Percentiles rank a stretch among this genome's conserved stretches.
Conservation (phyloP, 2,113 vertebrate species). For the Tragulus kanchil region DNA sequence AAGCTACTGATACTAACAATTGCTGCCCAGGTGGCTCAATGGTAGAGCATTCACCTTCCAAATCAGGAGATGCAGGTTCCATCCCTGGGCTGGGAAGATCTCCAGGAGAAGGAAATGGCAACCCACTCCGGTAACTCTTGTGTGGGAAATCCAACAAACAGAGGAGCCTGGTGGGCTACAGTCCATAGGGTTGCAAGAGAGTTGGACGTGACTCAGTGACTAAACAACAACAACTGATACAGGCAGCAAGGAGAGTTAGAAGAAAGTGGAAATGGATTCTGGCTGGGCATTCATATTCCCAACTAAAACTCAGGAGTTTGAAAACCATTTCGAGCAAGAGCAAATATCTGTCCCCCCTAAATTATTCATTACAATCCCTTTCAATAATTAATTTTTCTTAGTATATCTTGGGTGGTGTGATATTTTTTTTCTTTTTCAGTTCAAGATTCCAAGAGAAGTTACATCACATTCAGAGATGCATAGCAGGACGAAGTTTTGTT, state of each 20-base stretch:
- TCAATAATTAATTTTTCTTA: neutral
- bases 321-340: neutral
- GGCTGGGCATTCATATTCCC: neutral
- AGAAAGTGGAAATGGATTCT: neutral
- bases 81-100: neutral
- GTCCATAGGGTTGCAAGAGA: neutral
- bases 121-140: neutral
- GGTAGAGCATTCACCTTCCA: neutral
- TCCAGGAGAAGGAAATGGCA: neutral
- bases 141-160: neutral
- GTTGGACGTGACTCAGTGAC: accelerated
- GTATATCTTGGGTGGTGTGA: neutral
- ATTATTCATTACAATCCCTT: neutral
- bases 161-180: neutral
- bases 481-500: neutral
- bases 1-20: neutral
- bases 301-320: neutral
- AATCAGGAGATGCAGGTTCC: neutral
- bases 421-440: neutral
- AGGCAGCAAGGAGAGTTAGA: too few relatives aligned
- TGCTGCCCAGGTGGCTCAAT: neutral
- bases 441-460: neutral
- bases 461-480: neutral
- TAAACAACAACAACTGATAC: neutral
- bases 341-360: neutral